phyloP scores from a whole-genome alignment of 2,113 vertebrate genomes.

The Perca fluviatilis region DNA sequence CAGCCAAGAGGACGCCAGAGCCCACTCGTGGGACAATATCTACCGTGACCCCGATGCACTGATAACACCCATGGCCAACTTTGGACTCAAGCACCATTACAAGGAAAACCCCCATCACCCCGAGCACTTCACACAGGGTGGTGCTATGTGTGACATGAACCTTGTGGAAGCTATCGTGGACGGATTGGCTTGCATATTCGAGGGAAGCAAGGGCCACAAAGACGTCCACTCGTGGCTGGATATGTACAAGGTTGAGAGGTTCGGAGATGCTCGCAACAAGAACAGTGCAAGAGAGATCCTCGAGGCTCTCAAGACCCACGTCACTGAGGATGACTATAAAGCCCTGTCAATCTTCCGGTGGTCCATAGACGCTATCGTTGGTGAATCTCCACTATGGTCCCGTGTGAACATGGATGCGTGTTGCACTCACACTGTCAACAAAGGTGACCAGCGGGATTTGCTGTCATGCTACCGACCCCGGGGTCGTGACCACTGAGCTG shows the following conservation, averaged over 20 bases:
- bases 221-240: background rate
- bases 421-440: no score
- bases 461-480: no score
- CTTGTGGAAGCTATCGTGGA: background rate
- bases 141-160: background rate
- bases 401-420: no score
- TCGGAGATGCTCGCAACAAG: background rate
- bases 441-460: no score
- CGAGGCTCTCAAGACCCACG: no score
- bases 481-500: no score
- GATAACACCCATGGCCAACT: background rate
- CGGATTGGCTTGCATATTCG: background rate
- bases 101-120: background rate
- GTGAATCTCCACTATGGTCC: no score
- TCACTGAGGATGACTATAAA: no score
- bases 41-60: background rate
- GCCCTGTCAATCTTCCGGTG: no score
- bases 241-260: background rate
- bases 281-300: no score
- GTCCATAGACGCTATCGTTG: no score
- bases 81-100: conserved; percentile 5
- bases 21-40: background rate
- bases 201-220: background rate
- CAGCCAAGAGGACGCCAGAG: background rate
- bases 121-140: background rate